Evolutionary conservation across 2,888 invertebrate genomes (phyloP).

Genomic region (Smittia aterrima): DNA sequence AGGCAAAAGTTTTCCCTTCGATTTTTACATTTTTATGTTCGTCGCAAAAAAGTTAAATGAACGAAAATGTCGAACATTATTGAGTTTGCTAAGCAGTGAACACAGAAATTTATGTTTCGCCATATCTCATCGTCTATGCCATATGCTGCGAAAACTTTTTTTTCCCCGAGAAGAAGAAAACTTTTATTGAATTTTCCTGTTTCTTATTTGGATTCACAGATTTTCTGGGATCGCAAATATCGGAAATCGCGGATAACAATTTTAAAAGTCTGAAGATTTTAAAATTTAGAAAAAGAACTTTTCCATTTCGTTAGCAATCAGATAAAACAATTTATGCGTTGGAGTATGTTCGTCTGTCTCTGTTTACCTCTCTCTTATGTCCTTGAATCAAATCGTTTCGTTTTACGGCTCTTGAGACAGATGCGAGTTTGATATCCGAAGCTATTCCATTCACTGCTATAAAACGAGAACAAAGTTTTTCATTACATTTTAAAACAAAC

Average conservation of each 20-base stretch:
- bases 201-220: no score
- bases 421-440: no score
- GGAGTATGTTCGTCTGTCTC: no score
- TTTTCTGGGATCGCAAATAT: neutral
- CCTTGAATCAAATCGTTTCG: neutral
- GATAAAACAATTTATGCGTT: no score
- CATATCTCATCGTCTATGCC: neutral
- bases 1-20: neutral
- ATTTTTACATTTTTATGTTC: constrained; percentile 5
- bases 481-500: neutral
- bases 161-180: neutral
- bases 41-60: constrained; percentile 5
- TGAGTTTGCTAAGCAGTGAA: neutral
- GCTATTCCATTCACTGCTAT: neutral
- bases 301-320: no score
- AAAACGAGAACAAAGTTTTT: neutral
- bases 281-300: no score
- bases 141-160: neutral
- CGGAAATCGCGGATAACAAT: no score
- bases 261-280: no score
- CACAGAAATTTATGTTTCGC: neutral
- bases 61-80: constrained; percentile 15
- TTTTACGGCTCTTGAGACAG: no score
- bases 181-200: constrained; percentile 21
- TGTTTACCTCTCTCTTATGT: neutral